These are phyloP conservation scores for Pungitius pungitius DNA, from an alignment of 2,113 vertebrate species.

Conservation along the genomic window DNA sequence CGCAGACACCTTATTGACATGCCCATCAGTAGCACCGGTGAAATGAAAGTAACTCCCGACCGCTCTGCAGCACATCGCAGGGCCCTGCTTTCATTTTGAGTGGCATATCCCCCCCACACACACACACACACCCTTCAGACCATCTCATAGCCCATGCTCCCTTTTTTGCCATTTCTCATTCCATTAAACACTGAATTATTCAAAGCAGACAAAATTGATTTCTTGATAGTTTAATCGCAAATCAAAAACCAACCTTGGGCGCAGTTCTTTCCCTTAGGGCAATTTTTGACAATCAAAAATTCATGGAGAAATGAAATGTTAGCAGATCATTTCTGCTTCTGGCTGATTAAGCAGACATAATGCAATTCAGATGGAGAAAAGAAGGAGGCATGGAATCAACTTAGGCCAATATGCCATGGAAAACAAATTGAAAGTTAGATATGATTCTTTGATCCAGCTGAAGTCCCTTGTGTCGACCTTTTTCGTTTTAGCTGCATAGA, in stretches of 20 bases:
- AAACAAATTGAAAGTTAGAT: constrained; percentile 59
- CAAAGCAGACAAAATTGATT: constrained; percentile 81
- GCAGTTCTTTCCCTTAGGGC: constrained; percentile 71
- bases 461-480: constrained; percentile 5
- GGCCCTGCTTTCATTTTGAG: constrained; percentile 46
- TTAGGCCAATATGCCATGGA: constrained; percentile 52
- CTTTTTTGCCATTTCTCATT: constrained; percentile 70
- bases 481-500: constrained; percentile 11
- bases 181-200: constrained; percentile 83
- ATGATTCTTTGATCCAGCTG: constrained; percentile 46
- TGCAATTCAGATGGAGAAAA: constrained; percentile 70
- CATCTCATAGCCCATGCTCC: constrained; percentile 65
- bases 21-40: constrained; percentile 38
- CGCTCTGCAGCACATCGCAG: constrained; percentile 27
- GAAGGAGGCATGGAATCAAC: constrained; percentile 65
- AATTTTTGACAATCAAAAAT: constrained; percentile 81
- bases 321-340: constrained; percentile 77
- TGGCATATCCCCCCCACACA: constrained; percentile 5
- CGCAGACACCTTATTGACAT: constrained; percentile 46
- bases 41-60: constrained; percentile 33
- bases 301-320: constrained; percentile 80
- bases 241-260: constrained; percentile 76
- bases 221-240: constrained; percentile 81
- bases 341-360: constrained; percentile 73
- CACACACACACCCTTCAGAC: constrained; percentile 46